Percentiles rank a stretch among this genome's conserved stretches.
Evolutionary conservation across 2,113 vertebrate species (phyloP).

Genomic region (Trematocara marginatum): DNA sequence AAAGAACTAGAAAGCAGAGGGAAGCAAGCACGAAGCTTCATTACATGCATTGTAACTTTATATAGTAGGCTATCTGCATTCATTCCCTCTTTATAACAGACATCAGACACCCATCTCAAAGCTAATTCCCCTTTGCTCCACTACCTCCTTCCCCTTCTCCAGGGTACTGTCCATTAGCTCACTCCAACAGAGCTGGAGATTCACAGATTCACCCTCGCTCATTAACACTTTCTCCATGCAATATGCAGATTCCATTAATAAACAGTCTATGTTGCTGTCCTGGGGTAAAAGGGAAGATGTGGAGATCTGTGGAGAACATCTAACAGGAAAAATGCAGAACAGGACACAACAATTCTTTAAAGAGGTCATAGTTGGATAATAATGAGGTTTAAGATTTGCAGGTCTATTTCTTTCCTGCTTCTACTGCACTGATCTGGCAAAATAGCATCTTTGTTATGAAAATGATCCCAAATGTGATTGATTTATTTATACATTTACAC

Average conservation of each 20-base stretch:
- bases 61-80: slow-evolving; percentile 14
- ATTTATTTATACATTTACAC: not conserved
- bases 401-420: not conserved
- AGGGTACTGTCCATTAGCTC: slow-evolving; percentile 45
- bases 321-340: slow-evolving; percentile 4
- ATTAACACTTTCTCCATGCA: slow-evolving; percentile 47
- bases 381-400: not conserved
- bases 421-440: not conserved
- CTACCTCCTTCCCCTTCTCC: not conserved
- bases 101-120: slow-evolving; percentile 1
- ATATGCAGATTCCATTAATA: slow-evolving; percentile 51
- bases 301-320: not conserved
- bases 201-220: slow-evolving; percentile 18
- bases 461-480: not conserved
- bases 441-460: not conserved
- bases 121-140: slow-evolving; percentile 5
- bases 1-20: not conserved
- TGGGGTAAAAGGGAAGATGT: not conserved
- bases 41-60: slow-evolving; percentile 40
- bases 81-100: not conserved
- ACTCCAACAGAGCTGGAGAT: slow-evolving; percentile 16
- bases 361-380: not conserved
- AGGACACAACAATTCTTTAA: not conserved
- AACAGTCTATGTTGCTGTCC: slow-evolving; percentile 30
- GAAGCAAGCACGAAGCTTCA: not conserved